phyloP scores from a whole-genome alignment of 2,113 vertebrate genomes.

The Eleginops maclovinus region DNA sequence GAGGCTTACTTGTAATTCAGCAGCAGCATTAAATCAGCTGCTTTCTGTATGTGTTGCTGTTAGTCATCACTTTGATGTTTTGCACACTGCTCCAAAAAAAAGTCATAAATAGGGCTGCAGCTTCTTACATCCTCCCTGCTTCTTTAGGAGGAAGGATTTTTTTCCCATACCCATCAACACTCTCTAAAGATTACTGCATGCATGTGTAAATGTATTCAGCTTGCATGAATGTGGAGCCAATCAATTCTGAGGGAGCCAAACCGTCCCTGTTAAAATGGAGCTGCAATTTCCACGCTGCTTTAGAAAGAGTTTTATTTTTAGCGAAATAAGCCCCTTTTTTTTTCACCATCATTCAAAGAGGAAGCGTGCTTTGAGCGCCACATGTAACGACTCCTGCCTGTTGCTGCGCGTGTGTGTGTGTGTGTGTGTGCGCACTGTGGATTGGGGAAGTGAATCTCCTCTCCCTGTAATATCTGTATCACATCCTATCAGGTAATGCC shows the following conservation, averaged over 20 bases:
- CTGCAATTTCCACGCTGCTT: background rate
- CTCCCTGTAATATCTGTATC: conserved; percentile 56
- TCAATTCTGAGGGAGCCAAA: background rate
- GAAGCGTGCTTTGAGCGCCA: conserved; percentile 1
- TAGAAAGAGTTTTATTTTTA: background rate
- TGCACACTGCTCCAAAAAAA: background rate
- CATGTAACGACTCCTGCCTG: conserved; percentile 50
- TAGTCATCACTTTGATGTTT: conserved; percentile 1
- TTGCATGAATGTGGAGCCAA: background rate
- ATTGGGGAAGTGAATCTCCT: conserved; percentile 13
- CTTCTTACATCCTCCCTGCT: background rate
- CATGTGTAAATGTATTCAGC: background rate
- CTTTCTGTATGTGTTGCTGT: conserved; percentile 1
- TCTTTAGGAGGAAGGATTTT: conserved; percentile 13
- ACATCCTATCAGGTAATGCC: conserved; percentile 52
- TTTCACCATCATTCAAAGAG: background rate
- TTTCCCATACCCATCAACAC: background rate
- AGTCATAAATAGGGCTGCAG: background rate
- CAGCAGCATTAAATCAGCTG: conserved; percentile 1
- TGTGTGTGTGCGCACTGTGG: background rate
- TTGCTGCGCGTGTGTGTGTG: conserved; percentile 1
- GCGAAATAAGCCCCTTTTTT: background rate
- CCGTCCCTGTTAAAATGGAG: background rate
- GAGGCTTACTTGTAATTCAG: background rate
- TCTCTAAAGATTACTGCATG: background rate